Conservation (phyloP, 1,140 invertebrate genomes). For the Harpegnathos saltator region DNA sequence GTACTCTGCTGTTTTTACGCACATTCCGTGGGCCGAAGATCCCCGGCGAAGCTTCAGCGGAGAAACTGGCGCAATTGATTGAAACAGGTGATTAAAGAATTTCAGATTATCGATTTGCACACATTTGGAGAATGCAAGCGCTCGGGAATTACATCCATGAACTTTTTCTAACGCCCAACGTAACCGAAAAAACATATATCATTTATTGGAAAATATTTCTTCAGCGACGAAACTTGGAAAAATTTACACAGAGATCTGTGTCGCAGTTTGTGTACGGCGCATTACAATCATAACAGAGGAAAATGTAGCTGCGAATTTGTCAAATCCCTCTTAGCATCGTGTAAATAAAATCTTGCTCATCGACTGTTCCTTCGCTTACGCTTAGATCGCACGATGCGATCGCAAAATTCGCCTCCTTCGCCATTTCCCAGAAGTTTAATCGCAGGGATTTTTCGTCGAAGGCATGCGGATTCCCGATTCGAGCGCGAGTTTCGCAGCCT, state of each 20-base stretch:
- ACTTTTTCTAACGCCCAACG: neutral
- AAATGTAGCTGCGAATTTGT: neutral
- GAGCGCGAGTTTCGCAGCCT: neutral
- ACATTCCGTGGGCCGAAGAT: neutral
- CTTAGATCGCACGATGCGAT: neutral
- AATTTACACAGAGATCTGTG: neutral
- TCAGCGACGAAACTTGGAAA: neutral
- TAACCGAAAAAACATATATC: neutral
- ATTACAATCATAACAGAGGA: neutral
- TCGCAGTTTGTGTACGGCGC: neutral
- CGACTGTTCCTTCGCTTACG: neutral
- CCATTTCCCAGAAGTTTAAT: no score
- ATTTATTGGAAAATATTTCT: neutral
- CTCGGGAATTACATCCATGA: neutral
- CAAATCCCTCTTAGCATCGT: neutral
- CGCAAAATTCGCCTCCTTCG: neutral
- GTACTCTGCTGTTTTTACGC: neutral
- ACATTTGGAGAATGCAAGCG: neutral
- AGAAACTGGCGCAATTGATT: neutral
- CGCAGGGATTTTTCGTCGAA: neutral
- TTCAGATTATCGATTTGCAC: neutral
- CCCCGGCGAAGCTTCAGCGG: neutral
- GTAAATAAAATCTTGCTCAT: constrained; percentile 24
- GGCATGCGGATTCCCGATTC: neutral
- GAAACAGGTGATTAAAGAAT: neutral